These are phyloP conservation scores for Planococcus citri DNA, from an alignment of 1,140 invertebrate genomes.

Conservation along the genomic window DNA sequence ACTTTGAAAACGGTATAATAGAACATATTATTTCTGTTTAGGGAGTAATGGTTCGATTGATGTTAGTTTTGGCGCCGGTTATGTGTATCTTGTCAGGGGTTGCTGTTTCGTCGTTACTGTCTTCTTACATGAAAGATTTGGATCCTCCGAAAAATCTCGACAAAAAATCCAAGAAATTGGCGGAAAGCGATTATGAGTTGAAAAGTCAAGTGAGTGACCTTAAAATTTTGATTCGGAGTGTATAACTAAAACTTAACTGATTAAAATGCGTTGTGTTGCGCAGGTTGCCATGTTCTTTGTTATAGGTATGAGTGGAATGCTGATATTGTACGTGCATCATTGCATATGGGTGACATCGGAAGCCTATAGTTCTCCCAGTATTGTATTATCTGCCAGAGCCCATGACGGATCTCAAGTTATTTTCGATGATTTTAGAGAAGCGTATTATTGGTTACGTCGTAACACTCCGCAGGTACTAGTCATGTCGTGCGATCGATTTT, in stretches of 20 bases:
- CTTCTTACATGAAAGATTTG: slow-evolving; percentile 84
- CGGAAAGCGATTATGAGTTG: slow-evolving; percentile 70
- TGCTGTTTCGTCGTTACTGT: slow-evolving; percentile 74
- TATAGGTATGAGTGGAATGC: slow-evolving; percentile 64
- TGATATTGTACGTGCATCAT: slow-evolving; percentile 87
- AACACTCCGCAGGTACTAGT: slow-evolving; percentile 71
- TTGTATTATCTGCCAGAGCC: slow-evolving; percentile 86
- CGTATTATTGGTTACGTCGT: slow-evolving; percentile 95
- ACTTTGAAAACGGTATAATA: too few relatives aligned
- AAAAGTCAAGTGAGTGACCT: slow-evolving; percentile 57
- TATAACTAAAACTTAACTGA: slow-evolving; percentile 11
- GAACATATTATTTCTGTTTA: too few relatives aligned
- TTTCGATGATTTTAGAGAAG: slow-evolving; percentile 96
- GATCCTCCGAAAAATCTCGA: slow-evolving; percentile 37
- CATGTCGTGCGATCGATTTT: not conserved
- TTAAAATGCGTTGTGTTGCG: slow-evolving; percentile 27
- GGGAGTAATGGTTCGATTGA: slow-evolving; percentile 97
- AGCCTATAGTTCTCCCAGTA: slow-evolving; percentile 94
- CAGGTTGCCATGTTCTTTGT: slow-evolving; percentile 79
- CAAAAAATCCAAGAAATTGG: slow-evolving; percentile 54
- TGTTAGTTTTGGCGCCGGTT: slow-evolving; percentile 92
- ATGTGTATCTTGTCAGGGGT: slow-evolving; percentile 96
- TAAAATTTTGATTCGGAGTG: not conserved
- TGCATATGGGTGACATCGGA: slow-evolving; percentile 99
- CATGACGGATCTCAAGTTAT: slow-evolving; percentile 91